Evolutionary conservation across 2,888 invertebrate genomes (phyloP).

Genomic region (Leptinotarsa rubiginosa): DNA sequence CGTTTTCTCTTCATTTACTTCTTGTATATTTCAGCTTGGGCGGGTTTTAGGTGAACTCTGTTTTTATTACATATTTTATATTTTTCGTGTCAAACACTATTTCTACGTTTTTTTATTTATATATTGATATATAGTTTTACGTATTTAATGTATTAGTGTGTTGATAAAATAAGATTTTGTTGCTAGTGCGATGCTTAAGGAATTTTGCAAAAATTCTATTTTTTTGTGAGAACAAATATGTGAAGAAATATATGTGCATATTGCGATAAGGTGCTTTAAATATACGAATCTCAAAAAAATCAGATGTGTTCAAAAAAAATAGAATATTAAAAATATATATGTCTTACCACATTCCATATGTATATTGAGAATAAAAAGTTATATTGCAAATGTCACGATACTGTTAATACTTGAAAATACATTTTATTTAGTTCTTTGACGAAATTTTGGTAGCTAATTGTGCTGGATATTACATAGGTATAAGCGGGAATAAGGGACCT

Average conservation of each 20-base stretch:
- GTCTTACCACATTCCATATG: constrained; percentile 52
- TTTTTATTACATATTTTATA: constrained; percentile 46
- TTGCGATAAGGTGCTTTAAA: constrained; percentile 52
- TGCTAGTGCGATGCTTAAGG: constrained; percentile 15
- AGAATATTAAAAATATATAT: constrained; percentile 42
- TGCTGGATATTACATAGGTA: constrained; percentile 41
- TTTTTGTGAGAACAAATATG: constrained; percentile 31
- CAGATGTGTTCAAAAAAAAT: constrained; percentile 52
- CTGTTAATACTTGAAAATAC: constrained; percentile 54
- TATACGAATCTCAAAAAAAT: constrained; percentile 50
- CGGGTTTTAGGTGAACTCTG: constrained; percentile 57
- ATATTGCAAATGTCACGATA: constrained; percentile 42
- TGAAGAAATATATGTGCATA: constrained; percentile 35
- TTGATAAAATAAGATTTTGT: constrained; percentile 26
- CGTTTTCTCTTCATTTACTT: constrained; percentile 5
- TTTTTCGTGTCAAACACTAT: constrained; percentile 46
- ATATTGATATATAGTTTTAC: constrained; percentile 34
- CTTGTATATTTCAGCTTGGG: constrained; percentile 49
- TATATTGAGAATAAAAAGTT: constrained; percentile 41
- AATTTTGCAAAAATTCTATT: constrained; percentile 22
- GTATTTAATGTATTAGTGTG: constrained; percentile 36
- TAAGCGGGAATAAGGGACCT: constrained; percentile 49
- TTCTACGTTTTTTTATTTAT: constrained; percentile 41
- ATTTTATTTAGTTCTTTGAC: constrained; percentile 54
- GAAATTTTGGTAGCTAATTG: constrained; percentile 47